Base-by-base conservation (phyloP, 2,113 vertebrate genomes). In the Dasyornis broadbenti region DNA sequence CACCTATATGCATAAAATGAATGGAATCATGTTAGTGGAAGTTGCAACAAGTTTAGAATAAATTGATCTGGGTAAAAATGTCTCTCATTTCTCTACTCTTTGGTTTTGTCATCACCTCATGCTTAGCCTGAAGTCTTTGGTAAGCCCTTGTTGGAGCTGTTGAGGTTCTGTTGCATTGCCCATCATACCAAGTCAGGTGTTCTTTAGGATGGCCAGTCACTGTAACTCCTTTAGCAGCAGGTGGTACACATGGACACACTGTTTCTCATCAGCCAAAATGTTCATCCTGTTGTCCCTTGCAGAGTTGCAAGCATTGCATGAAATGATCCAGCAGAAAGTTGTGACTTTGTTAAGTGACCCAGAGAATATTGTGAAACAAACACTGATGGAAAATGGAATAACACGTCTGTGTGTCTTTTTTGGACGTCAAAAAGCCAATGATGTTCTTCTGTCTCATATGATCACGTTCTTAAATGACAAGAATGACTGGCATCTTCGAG, bases 251-350 rank as follows among this genome's bases (percentile, higher is more conserved):
- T 28, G 35, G 19, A 27, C 3, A 0, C 13, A 0, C 2, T 63
- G 21, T 37, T 91, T 70, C 26, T 88, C 3, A 1, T 73, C 82
- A 24, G 24, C 27, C 49, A 28, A 50, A 56, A 10, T 19, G 57
- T 63, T 87, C 23, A 2, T 57, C 16, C 22, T 78, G 20, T 57
- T 65, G 40, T 69, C 31, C 57, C 44, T 68, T 93, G 27, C 96
- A 99, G 99, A 99, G 97, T 96, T 99, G 83, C 99, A 99, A 96
- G 99, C 99, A 76, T 98, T 99, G 86, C 99, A 99, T 44, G 99
- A 99, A 98, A 99, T 99, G 99, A 99, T 99, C 63, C 99, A 99
- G 97, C 99, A 99, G 98, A 99, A 99, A 96, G 99, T 99, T 95
- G 99, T 99, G 94, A 99, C 99, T 66, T 97, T 99, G 96, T 98